Conservation (phyloP, 2,113 vertebrate genomes). For the Elgaria multicarinata region DNA sequence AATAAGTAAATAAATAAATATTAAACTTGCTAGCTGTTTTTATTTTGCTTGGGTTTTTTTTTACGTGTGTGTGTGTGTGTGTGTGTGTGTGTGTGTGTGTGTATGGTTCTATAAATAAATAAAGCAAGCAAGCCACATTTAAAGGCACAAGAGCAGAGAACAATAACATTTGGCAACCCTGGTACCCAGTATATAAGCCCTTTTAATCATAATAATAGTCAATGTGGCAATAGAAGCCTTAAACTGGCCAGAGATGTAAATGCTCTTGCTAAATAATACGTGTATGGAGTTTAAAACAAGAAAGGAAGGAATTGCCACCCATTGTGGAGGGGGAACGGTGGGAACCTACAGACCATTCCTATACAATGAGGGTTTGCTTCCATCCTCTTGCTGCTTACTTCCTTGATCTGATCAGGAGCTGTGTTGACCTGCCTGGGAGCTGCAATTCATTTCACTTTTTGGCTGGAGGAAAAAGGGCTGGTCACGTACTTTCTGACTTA, state of each 20-base stretch:
- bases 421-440: not conserved
- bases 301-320: not conserved
- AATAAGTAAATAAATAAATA: no score
- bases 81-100: no score
- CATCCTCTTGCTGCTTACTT: not conserved
- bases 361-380: not conserved
- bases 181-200: not conserved
- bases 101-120: no score
- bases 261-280: not conserved
- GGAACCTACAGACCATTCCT: not conserved
- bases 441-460: not conserved
- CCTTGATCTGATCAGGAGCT: not conserved
- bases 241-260: not conserved
- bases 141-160: not conserved
- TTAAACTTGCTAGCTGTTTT: no score
- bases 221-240: no score
- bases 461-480: slow-evolving; percentile 2
- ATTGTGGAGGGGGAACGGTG: not conserved
- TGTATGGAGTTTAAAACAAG: not conserved
- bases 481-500: slow-evolving; percentile 6
- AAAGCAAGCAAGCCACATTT: not conserved
- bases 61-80: no score
- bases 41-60: no score
- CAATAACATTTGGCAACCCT: not conserved
- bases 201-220: not conserved